Evolutionary conservation across 2,797 vertebrate genomes (phyloP), one percentile per base, ranked within the genome.

Genomic region (Moxostoma hubbsi): DNA sequence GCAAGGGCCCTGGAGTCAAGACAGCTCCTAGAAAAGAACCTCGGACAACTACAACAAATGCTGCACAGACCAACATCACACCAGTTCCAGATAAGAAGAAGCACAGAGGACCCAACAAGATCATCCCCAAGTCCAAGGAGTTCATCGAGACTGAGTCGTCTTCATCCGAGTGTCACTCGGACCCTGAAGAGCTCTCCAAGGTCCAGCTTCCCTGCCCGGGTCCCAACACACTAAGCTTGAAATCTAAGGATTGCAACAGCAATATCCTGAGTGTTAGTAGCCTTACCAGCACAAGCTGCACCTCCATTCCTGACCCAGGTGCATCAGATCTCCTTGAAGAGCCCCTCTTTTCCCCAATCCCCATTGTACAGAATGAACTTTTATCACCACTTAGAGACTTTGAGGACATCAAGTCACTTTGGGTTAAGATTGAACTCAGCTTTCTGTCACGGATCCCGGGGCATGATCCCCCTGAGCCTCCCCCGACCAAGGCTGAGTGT

Each of bases 141-240:
- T 99, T 99, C 89, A 96, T 98, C 16, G 97, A 99, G 88, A 98
- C 97, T 0, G 97, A 98, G 90, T 98, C 97, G 0, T 98, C 96
- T 55, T 93, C 97, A 12, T 98, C 97, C 0, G 97, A 99, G 83
- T 98, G 96, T 47, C 98, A 95, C 71, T 98, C 97, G 0, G 97
- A 98, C 71, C 92, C 96, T 5, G 97, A 99, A 86, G 96, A 97
- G 81, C 89, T 91, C 75, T 72, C 94, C 68, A 96, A 97, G 85
- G 92, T 93, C 7, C 94, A 94, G 8, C 68, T 90, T 55, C 89
- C 94, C 49, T 94, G 92, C 65, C 13, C 86, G 2, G 88, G 87
- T 0, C 85, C 91, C 5, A 88, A 88, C 46, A 86, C 75, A 15
- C 85, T 89, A 51, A 86, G 63, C n/a, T 79, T 89, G 69, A 96